Base-by-base conservation (phyloP, 1,140 invertebrate genomes). In the Sycophaga agraensis region DNA sequence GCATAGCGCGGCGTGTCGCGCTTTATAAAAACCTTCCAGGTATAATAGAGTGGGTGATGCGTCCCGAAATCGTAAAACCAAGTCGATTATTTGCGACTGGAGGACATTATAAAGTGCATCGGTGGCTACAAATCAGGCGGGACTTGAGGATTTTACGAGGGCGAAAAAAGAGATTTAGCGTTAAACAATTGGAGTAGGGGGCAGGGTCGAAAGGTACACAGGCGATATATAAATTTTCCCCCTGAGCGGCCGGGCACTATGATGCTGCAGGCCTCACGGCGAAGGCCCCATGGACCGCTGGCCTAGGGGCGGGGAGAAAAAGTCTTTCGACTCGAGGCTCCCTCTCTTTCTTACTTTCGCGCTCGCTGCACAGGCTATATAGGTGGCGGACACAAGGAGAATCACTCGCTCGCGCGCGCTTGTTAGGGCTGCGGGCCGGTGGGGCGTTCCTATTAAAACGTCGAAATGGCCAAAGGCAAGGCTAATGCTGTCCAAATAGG, bases 401-500 rank as follows among this genome's bases (percentile, higher is more conserved):
- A n/a, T n/a, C n/a, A n/a, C n/a, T n/a, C n/a, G n/a, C n/a, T n/a
- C n/a, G n/a, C n/a, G n/a, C n/a, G n/a, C n/a, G n/a, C n/a, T n/a
- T n/a, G n/a, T n/a, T n/a, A n/a, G n/a, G n/a, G n/a, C n/a, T n/a
- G 31, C 9, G 28, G 14, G 28, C n/a, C 50, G 7, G 6, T 14
- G 60, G 62, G 55, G 50, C 55, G 61, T 50, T 65, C 61, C 70
- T 67, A 74, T 74, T 73, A 76, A 75, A 76, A 71, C 67, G 70
- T 75, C 74, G 74, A 71, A 73, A 74, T 74, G 73, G 74, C 71
- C 75, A 76, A 77, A 77, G 76, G 76, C 72, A 73, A 76, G 70
- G 74, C 75, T 78, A 78, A 78, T 79, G 70, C 75, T 76, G 73
- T 77, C 75, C 70, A 78, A 77, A 78, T 77, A 77, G 69, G 51